A percentile compares a stretch with the other conserved stretches of the same genome.
phyloP scores from a whole-genome alignment of 2,113 vertebrate genomes.

The Corynorhinus townsendii region DNA sequence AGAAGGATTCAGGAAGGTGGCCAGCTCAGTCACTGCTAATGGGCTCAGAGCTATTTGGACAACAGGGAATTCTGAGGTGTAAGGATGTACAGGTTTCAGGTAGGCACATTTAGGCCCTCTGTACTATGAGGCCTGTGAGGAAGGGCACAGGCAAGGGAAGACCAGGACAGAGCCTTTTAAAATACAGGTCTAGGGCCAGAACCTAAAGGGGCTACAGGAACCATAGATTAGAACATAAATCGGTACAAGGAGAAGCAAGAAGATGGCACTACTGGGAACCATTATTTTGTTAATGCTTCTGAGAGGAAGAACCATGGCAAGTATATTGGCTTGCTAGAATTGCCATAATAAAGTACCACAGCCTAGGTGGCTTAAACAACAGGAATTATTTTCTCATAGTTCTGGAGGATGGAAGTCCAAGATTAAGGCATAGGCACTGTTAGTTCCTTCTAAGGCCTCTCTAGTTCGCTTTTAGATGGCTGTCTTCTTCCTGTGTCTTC shows the following conservation, averaged over 20 bases:
- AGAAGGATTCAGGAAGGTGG: not conserved
- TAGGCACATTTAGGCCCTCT: not conserved
- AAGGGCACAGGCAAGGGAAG: not conserved
- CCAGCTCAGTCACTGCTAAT: not conserved
- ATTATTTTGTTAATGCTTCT: not conserved
- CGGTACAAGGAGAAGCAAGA: not conserved
- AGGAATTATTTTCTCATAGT: too few species aligned
- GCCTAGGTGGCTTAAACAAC: too few species aligned
- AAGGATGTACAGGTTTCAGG: too few species aligned
- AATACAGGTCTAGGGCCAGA: not conserved
- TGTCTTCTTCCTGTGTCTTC: too few species aligned
- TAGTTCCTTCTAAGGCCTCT: too few species aligned
- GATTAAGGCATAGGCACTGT: too few species aligned
- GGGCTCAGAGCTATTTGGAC: not conserved
- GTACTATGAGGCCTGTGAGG: not conserved
- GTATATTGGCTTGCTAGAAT: not conserved
- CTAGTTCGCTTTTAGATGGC: too few species aligned
- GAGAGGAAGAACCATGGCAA: not conserved
- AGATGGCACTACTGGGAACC: not conserved
- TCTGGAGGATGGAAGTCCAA: too few species aligned
- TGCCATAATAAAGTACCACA: too few species aligned
- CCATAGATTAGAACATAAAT: not conserved
- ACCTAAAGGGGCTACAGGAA: not conserved
- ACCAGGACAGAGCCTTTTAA: not conserved
- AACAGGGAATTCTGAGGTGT: not conserved